Base-by-base conservation (phyloP, 2,888 invertebrate species). In the Sabellastarte sp. region DNA sequence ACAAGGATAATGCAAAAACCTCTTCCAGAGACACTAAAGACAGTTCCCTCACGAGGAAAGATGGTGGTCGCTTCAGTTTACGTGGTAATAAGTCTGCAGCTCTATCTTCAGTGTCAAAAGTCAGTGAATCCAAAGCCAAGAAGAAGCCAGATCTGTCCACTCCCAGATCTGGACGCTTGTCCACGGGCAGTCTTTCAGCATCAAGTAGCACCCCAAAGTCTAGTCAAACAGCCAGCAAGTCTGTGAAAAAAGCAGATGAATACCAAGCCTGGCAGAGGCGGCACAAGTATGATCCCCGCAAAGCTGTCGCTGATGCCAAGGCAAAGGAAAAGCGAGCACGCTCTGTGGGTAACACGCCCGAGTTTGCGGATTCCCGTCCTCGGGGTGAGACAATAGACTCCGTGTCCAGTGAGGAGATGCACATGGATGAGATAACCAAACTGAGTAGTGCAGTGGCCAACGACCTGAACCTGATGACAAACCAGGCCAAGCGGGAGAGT, bases 201-300 rank as follows among this genome's bases (percentile, higher is more conserved):
- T 3, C 10, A 4, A 5, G 30, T 4, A 59, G 31, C 4, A 20
- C 55, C 4, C 28, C 53, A 4, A 56, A 20, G 28, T 52, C 59
- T n/a, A 20, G 32, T 5, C 30, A 32, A 20, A 28, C 24, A 5
- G 53, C 57, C 30, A 59, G 10, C 24, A n/a, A 5, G 30, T 31
- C 26, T 32, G 63, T 59, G 2, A 32, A 51, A 4, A 57, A 32
- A 24, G 75, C 78, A 29, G 93, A 94, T 84, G 89, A 90, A 5
- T 92, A 93, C 79, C 89, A 93, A 83, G 95, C 95, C 86, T 97
- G 96, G 96, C 93, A 95, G 80, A 88, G 96, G 65, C 87, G 97
- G 68, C 95, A 95, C 76, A 93, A 92, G 74, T 97, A 97, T 85
- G 95, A 97, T 86, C 96, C 96, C 32, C 90, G 93, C 89, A 92